These are phyloP conservation scores for Tilapia sparmanii DNA, from an alignment of 2,113 vertebrate species.

Conservation along the genomic window DNA sequence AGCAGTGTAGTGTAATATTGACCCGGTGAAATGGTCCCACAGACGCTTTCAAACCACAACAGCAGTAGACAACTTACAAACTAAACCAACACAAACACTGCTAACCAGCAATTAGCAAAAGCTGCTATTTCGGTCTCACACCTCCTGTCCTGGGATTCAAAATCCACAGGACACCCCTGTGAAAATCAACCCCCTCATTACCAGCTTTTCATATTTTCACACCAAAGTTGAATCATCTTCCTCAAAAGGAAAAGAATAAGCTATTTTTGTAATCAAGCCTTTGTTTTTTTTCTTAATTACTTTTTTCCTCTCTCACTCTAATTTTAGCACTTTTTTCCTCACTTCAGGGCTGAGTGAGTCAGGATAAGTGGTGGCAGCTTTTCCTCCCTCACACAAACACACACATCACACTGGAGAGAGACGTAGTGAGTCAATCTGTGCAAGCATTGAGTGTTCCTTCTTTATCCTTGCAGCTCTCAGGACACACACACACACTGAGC, in stretches of 20 bases:
- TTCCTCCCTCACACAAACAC: neutral
- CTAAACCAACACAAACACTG: neutral
- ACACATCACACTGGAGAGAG: neutral
- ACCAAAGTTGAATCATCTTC: neutral
- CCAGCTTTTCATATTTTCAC: neutral
- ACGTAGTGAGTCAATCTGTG: neutral
- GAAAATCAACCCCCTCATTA: neutral
- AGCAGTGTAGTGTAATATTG: neutral
- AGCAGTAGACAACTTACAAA: neutral
- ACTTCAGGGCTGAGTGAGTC: neutral
- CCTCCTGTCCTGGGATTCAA: neutral
- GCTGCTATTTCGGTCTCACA: neutral
- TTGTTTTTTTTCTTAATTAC: neutral
- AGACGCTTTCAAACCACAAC: rapidly evolving
- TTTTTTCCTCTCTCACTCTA: neutral
- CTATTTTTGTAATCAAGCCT: neutral
- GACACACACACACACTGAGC: neutral
- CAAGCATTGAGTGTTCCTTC: neutral
- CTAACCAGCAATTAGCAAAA: neutral
- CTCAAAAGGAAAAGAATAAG: neutral
- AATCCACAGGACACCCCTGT: slow-evolving; percentile 12
- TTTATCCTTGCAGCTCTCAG: neutral
- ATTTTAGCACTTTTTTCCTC: neutral
- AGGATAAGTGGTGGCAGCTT: neutral
- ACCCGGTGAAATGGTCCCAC: neutral